Base-by-base conservation (phyloP, 2,113 vertebrate species). In the Tricholaema leucomelas region DNA sequence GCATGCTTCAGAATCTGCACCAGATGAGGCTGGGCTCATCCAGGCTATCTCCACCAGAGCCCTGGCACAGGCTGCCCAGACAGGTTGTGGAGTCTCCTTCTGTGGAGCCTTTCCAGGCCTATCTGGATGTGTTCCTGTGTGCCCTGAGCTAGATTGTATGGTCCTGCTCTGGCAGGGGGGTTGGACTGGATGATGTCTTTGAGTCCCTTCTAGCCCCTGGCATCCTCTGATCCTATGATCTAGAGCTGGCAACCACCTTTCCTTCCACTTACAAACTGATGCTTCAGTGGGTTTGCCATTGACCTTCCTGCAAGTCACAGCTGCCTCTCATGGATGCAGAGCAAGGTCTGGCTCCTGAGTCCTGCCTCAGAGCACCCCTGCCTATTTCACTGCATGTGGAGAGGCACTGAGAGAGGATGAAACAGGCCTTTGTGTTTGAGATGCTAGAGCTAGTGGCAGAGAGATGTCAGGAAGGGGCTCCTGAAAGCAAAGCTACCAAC, bases 1-100 rank as follows among this genome's bases (percentile, higher is more conserved):
- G 5, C 50, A 5, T 16, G 19, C 27, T 44, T 42, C 38, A 1
- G 17, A 9, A 15, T 10, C 2, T 0, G 48, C 40, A 12, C 5
- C 40, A 46, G 55, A 12, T 15, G 69, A 12, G 36, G 59, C 50
- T 65, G 76, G 60, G 15, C 58, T 58, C 9, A 31, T 8, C 63
- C 54, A 14, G 40, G 52, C 36, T 15, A 4, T 5, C 28, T 60
- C 6, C 61, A n/a, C n/a, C n/a, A n/a, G n/a, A n/a, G n/a, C n/a
- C n/a, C n/a, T n/a, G n/a, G n/a, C n/a, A n/a, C n/a, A n/a, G n/a
- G n/a, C n/a, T n/a, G n/a, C n/a, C n/a, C n/a, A n/a, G n/a, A n/a
- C n/a, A n/a, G n/a, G n/a, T n/a, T n/a, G n/a, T n/a, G n/a, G n/a
- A n/a, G n/a, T n/a, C n/a, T n/a, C n/a, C n/a, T n/a, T n/a, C n/a